Evolutionary conservation across 2,888 invertebrate genomes (phyloP), one percentile per base, ranked within the genome.

Genomic region (Drosophila algonquin): DNA sequence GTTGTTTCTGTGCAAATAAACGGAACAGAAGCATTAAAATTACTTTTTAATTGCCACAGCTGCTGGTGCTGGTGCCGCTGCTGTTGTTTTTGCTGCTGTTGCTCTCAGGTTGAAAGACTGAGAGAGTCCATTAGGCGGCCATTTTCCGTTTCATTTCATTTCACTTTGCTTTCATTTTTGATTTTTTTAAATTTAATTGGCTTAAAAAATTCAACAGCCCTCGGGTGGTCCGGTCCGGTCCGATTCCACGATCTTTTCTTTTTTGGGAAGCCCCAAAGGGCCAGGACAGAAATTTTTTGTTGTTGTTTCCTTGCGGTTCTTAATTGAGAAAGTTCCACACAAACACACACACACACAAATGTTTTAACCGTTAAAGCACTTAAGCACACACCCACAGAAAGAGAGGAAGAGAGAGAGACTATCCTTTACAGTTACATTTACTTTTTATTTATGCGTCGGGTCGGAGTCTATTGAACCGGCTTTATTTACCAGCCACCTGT

Each of bases 1-100:
- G 40, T n/a, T 77, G 62, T 76, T 59, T 75, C 35, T 52, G 52
- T 18, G 59, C 85, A 79, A 65, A 79, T 79, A 81, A 83, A 77
- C 75, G 63, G 58, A 44, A 64, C 55, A 18, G 57, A 50, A 70
- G 74, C 77, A 87, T 82, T 82, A 74, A 89, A 83, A 81, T 81
- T 62, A 71, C 73, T 71, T 79, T 84, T 83, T 89, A 79, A 83
- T 83, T 89, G 76, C 89, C 72, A 74, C 82, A 79, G 79, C 86
- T 69, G 87, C 63, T n/a, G 40, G n/a, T 40, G 64, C 46, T n/a
- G 40, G 40, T 40, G 64, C 46, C 58, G 48, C 24, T 6, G 40
- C 30, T 30, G 30, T 30, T 30, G 30, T 32, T 32, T 9, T 32
- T 32, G 47, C 27, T 30, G 48, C 50, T 58, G 54, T 27, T 48